phyloP scores from a whole-genome alignment of 2,888 invertebrate genomes.

The Parnassius glacialis region DNA sequence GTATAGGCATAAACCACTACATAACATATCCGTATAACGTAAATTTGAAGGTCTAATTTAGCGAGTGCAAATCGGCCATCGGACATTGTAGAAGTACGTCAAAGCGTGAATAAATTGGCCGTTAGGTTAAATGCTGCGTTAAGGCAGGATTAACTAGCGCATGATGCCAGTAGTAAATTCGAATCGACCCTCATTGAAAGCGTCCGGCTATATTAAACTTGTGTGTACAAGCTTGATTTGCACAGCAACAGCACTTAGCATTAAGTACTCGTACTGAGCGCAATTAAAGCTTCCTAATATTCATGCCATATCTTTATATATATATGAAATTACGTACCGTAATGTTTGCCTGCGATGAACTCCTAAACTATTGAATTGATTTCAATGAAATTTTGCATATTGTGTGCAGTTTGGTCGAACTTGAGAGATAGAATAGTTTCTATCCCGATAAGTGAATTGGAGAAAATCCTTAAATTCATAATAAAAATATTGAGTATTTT shows the following conservation, averaged over 20 bases:
- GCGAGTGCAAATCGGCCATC: slow-evolving; percentile 23
- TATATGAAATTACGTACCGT: no score
- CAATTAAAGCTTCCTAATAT: slow-evolving; percentile 24
- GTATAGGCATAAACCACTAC: no score
- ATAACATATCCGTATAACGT: not conserved
- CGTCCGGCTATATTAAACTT: slow-evolving; percentile 53
- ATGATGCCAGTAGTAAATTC: slow-evolving; percentile 58
- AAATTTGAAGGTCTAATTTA: slow-evolving; percentile 21
- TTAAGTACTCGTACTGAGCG: slow-evolving; percentile 29
- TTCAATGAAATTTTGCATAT: no score
- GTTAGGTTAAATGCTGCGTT: slow-evolving; percentile 29
- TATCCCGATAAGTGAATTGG: no score
- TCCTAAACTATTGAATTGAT: no score
- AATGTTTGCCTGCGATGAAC: no score
- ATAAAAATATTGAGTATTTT: no score
- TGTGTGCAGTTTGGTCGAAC: no score
- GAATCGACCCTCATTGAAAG: slow-evolving; percentile 43
- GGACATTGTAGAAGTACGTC: slow-evolving; percentile 25
- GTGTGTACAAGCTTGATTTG: slow-evolving; percentile 52
- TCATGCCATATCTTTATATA: not conserved
- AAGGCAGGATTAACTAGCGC: slow-evolving; percentile 50
- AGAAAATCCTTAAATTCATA: no score
- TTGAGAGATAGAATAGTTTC: no score
- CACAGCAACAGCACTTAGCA: slow-evolving; percentile 33
- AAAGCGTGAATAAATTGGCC: slow-evolving; percentile 28